Evolutionary conservation across 2,888 invertebrate species (phyloP), one percentile per base, ranked within the genome.

Genomic region (Dryobota labecula): DNA sequence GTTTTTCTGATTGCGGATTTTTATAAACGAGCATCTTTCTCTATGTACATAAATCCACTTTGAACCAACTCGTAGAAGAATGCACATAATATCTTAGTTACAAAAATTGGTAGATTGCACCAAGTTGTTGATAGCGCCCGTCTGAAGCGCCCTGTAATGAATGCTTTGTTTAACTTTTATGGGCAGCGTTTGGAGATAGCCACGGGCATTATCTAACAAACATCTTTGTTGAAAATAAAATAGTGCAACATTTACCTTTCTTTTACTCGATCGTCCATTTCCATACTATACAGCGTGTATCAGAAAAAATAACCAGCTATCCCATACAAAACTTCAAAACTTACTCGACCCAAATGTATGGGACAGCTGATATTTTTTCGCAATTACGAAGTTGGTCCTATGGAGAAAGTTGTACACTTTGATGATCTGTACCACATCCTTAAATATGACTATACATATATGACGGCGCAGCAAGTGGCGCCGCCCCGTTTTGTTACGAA

Each of bases 141-240:
- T 47, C 70, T 65, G 38, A 30, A 51, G 24, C 54, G 13, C 53
- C 33, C 4, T 49, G 11, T 30, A 66, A 60, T 75, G 24, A 65
- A 78, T 63, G 62, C 24, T 38, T 49, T 49, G 30, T 65, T 65
- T 62, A 54, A 80, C 62, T 62, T 73, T 76, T 58, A 63, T 33
- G 61, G 36, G 30, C n/a, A 30, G 11, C 62, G 63, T 57, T 63
- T 43, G 27, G 11, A 54, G 54, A 66, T 54, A 70, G 24, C 33
- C 53, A 20, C 47, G 33, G 24, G 20, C 41, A 30, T 4, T 45
- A 24, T 43, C 13, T 47, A 24, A 57, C 20, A 24, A 24, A 57
- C 20, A 24, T 67, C 13, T 51, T 20, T 53, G 51, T 73, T 49
- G 38, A 53, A 58, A 66, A 62, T 77, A 63, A 60, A 80, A 18